Conservation (phyloP, 2,797 vertebrate species). For the Pitangus sulphuratus region DNA sequence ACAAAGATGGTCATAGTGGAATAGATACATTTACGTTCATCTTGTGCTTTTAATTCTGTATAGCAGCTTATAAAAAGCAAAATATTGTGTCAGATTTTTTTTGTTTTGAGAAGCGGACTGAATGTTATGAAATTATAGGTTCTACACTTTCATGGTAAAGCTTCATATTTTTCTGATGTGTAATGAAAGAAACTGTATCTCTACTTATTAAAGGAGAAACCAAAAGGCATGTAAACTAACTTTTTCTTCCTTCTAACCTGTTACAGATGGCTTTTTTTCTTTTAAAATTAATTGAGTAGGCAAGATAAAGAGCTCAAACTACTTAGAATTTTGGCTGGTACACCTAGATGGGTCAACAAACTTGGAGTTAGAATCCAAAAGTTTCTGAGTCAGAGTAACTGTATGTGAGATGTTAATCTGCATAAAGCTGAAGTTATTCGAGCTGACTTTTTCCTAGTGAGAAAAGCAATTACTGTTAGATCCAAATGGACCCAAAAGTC, state of each 20-base stretch:
- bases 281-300: neutral
- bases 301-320: neutral
- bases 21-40: neutral
- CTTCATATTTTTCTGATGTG: neutral
- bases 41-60: neutral
- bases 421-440: neutral
- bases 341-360: neutral
- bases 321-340: neutral
- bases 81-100: neutral
- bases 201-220: neutral
- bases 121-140: neutral
- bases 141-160: neutral
- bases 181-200: neutral
- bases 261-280: neutral
- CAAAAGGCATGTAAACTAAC: neutral
- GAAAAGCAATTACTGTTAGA: neutral
- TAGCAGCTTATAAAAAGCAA: neutral
- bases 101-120: neutral
- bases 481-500: neutral
- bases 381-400: neutral
- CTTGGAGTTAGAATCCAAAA: neutral
- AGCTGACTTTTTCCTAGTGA: neutral
- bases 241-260: neutral
- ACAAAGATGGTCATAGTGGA: neutral
- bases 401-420: neutral